Evolutionary conservation across 2,797 vertebrate species (phyloP).

Genomic region (Sebastes itinus): DNA sequence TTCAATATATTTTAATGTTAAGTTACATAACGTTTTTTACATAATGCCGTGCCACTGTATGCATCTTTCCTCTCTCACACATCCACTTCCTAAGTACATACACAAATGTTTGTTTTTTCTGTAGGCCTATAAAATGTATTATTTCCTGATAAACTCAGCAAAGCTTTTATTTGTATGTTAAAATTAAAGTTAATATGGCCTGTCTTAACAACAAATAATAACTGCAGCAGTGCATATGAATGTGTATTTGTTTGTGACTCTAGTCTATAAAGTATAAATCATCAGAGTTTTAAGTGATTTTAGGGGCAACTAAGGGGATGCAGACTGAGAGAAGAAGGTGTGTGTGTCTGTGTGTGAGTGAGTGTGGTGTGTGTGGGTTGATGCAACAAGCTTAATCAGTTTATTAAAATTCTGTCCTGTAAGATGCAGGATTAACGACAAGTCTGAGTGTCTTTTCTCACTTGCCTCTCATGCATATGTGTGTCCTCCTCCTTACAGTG

Average conservation of each 20-base stretch:
- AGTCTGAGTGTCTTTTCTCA: slow-evolving; percentile 40
- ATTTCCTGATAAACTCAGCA: not conserved
- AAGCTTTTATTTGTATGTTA: not conserved
- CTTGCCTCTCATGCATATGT: slow-evolving; percentile 38
- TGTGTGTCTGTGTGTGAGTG: not conserved
- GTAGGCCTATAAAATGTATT: too few species aligned
- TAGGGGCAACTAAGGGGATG: not conserved
- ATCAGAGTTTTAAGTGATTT: slow-evolving; percentile 28
- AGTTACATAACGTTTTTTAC: too few species aligned
- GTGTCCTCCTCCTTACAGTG: slow-evolving; percentile 80
- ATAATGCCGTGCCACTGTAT: too few species aligned
- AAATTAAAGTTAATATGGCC: slow-evolving; percentile 10
- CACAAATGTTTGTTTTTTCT: too few species aligned
- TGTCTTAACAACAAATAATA: slow-evolving; percentile 21
- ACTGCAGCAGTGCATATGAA: slow-evolving; percentile 8
- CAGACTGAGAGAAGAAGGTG: not conserved
- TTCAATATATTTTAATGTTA: too few species aligned
- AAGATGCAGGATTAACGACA: slow-evolving; percentile 36
- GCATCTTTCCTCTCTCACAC: too few species aligned
- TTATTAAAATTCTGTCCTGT: slow-evolving; percentile 53
- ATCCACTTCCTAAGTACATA: too few species aligned
- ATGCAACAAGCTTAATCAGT: slow-evolving; percentile 31
- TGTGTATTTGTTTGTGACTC: not conserved
- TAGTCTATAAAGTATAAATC: slow-evolving; percentile 1
- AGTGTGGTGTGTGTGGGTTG: not conserved